Base-by-base conservation (phyloP, 2,113 vertebrate genomes). In the Alaudala cheleensis region DNA sequence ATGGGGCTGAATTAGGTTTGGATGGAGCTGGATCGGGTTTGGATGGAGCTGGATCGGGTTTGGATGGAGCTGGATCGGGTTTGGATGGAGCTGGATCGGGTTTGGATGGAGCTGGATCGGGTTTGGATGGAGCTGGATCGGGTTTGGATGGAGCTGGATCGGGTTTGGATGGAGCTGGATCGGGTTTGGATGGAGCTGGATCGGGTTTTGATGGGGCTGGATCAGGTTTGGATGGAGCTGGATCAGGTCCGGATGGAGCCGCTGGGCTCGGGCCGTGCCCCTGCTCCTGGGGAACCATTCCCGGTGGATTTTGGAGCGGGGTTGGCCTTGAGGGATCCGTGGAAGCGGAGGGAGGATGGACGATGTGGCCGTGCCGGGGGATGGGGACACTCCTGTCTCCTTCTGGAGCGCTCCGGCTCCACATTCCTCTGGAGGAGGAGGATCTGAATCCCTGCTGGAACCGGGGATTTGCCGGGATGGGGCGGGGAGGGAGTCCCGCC, bases 321-420 rank as follows among this genome's bases (percentile, higher is more conserved):
- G 66, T 11, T 8, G 37, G 58, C 25, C 26, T 0, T 9, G 9
- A 3, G 60, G 29, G 76, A n/a, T 14, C 14, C 0, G 5, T 5
- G 64, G 25, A 3, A 34, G 65, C 0, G 12, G 18, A 34, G 74
- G 17, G 51, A 71, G 79, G 60, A 24, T 6, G 42, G 86, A 28
- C 12, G 19, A 5, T 29, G 3, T 0, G 37, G 37, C 13, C 29
- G 5, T 26, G 9, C 31, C 19, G 0, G 0, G 23, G 34, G 15
- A 0, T 6, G 65, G 60, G 65, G 76, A 49, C 74, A 3, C 6
- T 2, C 21, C 70, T 37, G 60, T 31, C 3, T 3, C 65, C 65
- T 54, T 18, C 39, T 3, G 42, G 23, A 15, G 22, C 54, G 14
- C 23, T 78, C 44, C 2, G 10, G 12, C 23, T 29, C 39, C 7